A percentile compares a stretch with the other conserved stretches of the same genome.
phyloP scores from a whole-genome alignment of 2,888 invertebrate species.

The Atrina japonica region DNA sequence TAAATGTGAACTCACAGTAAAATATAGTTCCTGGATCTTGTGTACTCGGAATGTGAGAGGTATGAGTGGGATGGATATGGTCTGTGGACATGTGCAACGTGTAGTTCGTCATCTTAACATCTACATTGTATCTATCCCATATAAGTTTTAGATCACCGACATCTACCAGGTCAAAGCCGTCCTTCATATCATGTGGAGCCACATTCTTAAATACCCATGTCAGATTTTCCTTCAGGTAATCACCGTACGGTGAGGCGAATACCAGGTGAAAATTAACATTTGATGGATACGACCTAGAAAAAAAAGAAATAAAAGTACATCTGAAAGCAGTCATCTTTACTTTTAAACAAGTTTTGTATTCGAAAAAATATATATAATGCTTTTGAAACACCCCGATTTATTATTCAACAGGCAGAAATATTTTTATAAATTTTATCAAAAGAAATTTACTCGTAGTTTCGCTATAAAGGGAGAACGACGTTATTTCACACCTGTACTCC shows the following conservation, averaged over 20 bases:
- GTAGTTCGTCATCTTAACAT: slow-evolving; percentile 57
- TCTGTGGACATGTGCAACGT: slow-evolving; percentile 50
- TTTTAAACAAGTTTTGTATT: too few relatives aligned
- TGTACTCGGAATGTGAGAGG: slow-evolving; percentile 43
- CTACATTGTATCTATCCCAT: slow-evolving; percentile 52
- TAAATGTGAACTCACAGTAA: slow-evolving; percentile 52
- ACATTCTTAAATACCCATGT: slow-evolving; percentile 52
- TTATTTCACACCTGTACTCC: too few relatives aligned
- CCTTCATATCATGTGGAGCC: slow-evolving; percentile 55
- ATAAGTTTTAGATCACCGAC: slow-evolving; percentile 59
- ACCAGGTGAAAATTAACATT: slow-evolving; percentile 56
- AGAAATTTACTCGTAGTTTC: neutral
- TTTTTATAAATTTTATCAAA: neutral
- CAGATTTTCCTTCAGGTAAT: slow-evolving; percentile 52
- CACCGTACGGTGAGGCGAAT: slow-evolving; percentile 58
- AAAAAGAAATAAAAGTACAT: neutral
- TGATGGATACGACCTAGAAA: slow-evolving; percentile 46
- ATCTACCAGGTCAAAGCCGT: slow-evolving; percentile 56
- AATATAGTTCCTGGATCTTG: slow-evolving; percentile 41
- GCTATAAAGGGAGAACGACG: neutral
- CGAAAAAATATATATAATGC: too few relatives aligned
- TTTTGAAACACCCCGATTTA: too few relatives aligned
- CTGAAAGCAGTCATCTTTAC: too few relatives aligned
- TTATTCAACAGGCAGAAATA: too few relatives aligned
- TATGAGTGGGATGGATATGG: slow-evolving; percentile 44